Base-by-base conservation (phyloP, 2,888 invertebrate species). In the Mythimna loreyi region DNA sequence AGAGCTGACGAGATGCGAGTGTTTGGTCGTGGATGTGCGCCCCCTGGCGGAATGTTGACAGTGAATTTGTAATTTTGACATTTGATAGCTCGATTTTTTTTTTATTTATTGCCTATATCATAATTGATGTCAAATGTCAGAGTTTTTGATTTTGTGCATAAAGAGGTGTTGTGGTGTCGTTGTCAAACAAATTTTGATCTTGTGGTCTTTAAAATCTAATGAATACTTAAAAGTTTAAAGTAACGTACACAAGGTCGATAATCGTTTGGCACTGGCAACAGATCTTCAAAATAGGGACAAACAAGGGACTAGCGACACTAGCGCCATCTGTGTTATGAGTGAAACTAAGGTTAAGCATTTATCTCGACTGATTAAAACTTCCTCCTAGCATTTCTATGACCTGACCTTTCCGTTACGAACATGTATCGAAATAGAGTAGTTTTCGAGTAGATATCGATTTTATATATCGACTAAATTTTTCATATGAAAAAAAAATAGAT, bases 361-460 rank as follows among this genome's bases (percentile, higher is more conserved):
- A 76, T 47, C 11, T 57, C 72, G 74, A 77, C 74, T 77, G 74
- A 74, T 53, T 58, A 67, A 40, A 30, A 43, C n/a, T 36, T 66
- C 21, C 58, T 67, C n/a, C 2, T 76, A 71, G 65, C 49, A 55
- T 64, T 77, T 72, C 53, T 75, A 73, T 65, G 1, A 65, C 7
- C 53, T 25, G 8, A 43, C 45, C 28, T 72, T 30, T 19, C 30
- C 2, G n/a, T 52, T 72, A 45, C 3, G n/a, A n/a, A 45, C 3
- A 53, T 72, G 25, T 71, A 58, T 30, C n/a, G n/a, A 56, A 67
- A 43, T 66, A 52, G 21, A 21, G 43, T 33, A 68, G 13, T 43
- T 33, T 25, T 55, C 11, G 13, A 33, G 30, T 67, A 25, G 33
- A n/a, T 19, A 19, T 55, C 7, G 40, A 19, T 6, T n/a, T n/a